These are phyloP conservation scores for Numenius arquata DNA, from an alignment of 2,113 vertebrate genomes.

Conservation along the genomic window DNA sequence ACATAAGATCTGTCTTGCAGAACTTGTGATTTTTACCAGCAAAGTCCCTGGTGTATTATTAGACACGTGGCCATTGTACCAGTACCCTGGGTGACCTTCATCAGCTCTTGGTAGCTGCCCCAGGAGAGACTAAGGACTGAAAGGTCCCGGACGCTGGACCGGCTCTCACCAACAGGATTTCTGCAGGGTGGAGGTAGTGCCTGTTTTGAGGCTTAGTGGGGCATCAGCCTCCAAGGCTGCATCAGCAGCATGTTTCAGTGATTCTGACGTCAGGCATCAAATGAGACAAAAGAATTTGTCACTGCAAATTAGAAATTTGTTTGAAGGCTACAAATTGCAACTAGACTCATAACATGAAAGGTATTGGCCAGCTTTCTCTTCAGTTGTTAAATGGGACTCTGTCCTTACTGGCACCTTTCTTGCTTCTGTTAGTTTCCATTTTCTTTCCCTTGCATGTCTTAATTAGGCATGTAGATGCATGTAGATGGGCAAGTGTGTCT, in stretches of 20 bases:
- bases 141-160: not conserved
- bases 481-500: not conserved
- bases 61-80: fast-evolving
- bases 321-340: not conserved
- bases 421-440: not conserved
- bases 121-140: not conserved
- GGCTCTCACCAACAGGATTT: not conserved
- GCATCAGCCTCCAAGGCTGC: not conserved
- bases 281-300: not conserved
- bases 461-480: not conserved
- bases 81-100: not conserved
- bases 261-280: not conserved
- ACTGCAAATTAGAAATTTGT: not conserved
- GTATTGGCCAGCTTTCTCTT: not conserved
- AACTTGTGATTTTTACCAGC: not conserved
- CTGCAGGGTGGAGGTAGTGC: not conserved
- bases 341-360: not conserved
- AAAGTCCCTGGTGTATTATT: not conserved
- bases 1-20: not conserved
- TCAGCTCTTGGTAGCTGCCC: not conserved
- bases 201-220: not conserved
- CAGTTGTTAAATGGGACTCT: not conserved
- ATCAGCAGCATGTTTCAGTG: not conserved
- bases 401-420: not conserved
- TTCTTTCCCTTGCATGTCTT: not conserved